Base-by-base conservation (phyloP, 2,797 vertebrate species). In the Hylomyscus alleni region DNA sequence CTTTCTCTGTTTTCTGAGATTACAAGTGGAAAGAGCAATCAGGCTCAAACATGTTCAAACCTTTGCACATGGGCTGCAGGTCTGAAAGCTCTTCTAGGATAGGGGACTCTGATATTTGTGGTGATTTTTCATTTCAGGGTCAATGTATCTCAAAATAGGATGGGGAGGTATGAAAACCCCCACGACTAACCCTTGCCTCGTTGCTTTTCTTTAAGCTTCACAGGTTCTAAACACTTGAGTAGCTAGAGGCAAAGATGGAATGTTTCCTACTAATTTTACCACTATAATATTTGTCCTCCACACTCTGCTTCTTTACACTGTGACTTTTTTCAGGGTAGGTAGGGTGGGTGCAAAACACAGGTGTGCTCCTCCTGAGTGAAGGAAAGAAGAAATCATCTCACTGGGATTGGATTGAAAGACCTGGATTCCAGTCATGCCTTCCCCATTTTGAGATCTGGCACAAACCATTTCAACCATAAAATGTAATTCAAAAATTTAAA, bases 181-280 rank as follows among this genome's bases (percentile, higher is more conserved):
- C 86, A 56, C 3, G 54, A 72, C 65, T 93, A 94, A 86, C 40
- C 44, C 22, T 17, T 54, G 58, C 29, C 88, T 34, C 24, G 11
- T 93, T 95, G 91, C 85, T 93, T 96, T 76, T 87, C 72, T 82
- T 96, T 86, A 92, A 92, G 44, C 78, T 89, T 54, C 52, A 62
- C 90, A 54, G 65, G 56, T 89, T 91, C 73, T 92, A 82, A 95
- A 96, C 54, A 44, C 47, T 52, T 80, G 50, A 47, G 76, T 85
- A 89, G 83, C 47, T 81, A 67, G 87, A 94, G 56, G 80, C 58
- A 67, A 73, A 95, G 72, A 72, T 3, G 12, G 67, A 60, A 60
- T 95, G 80, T 93, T 95, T 93, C 54, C 81, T 34, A 37, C 69
- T 60, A 26, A 93, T 31, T 93, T 62, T 34, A 76, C 62, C 69